phyloP scores from a whole-genome alignment of 2,888 invertebrate species.

The Acrobasis repandana region DNA sequence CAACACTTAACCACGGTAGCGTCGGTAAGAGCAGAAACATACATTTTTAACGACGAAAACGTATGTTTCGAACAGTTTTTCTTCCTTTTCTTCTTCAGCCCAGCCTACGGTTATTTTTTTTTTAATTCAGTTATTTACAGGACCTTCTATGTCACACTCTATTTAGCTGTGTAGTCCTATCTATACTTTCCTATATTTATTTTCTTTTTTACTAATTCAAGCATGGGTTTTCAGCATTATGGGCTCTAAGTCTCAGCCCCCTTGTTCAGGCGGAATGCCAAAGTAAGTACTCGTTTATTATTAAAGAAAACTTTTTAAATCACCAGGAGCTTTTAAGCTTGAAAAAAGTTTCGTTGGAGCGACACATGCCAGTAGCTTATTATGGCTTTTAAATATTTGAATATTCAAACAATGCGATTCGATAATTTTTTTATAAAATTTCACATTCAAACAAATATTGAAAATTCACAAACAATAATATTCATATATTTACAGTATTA shows the following conservation, averaged over 20 bases:
- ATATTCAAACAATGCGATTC: slow-evolving; percentile 31
- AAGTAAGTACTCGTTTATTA: slow-evolving; percentile 68
- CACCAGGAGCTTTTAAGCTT: slow-evolving; percentile 55
- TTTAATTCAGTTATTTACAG: slow-evolving; percentile 74
- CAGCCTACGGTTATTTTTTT: slow-evolving; percentile 63
- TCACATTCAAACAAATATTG: neutral
- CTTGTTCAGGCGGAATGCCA: slow-evolving; percentile 82
- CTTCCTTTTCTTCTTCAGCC: slow-evolving; percentile 40
- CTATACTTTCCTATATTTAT: slow-evolving; percentile 47
- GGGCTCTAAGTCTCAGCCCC: slow-evolving; percentile 78
- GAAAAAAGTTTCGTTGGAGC: slow-evolving; percentile 26
- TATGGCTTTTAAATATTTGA: slow-evolving; percentile 38
- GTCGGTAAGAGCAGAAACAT: slow-evolving; percentile 33
- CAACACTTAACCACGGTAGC: slow-evolving; percentile 29
- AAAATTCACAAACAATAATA: slow-evolving; percentile 23
- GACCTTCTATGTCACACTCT: slow-evolving; percentile 48
- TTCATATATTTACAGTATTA: slow-evolving; percentile 31
- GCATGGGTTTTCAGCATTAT: slow-evolving; percentile 83
- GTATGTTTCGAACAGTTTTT: slow-evolving; percentile 24
- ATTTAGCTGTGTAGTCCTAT: slow-evolving; percentile 53
- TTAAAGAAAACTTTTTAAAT: slow-evolving; percentile 34
- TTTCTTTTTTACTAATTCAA: slow-evolving; percentile 74
- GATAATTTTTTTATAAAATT: neutral
- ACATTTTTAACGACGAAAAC: slow-evolving; percentile 22
- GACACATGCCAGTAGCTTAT: slow-evolving; percentile 32